Conservation (phyloP, 2,797 vertebrate species). For the Acestrorhynchus altus region DNA sequence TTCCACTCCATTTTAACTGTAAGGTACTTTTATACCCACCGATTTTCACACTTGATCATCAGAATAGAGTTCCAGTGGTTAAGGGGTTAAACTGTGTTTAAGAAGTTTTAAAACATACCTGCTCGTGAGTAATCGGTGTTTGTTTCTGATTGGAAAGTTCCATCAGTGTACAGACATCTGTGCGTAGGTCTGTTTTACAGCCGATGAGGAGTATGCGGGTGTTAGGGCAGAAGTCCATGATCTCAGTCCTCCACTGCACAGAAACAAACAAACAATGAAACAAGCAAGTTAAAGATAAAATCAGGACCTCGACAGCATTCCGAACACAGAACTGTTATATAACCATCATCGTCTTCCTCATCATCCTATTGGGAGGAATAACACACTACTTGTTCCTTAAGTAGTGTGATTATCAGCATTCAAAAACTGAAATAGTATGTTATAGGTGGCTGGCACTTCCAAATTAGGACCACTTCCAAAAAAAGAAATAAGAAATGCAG, state of each 20-base stretch:
- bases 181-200: slow-evolving; percentile 93
- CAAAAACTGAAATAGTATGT: too few species aligned
- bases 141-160: slow-evolving; percentile 95
- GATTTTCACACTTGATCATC: not conserved
- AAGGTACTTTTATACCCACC: too few species aligned
- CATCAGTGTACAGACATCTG: slow-evolving; percentile 93
- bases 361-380: too few species aligned
- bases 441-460: too few species aligned
- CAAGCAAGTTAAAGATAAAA: not conserved
- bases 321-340: slow-evolving; percentile 4
- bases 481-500: too few species aligned
- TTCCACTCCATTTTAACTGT: too few species aligned
- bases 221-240: slow-evolving; percentile 92
- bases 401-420: too few species aligned
- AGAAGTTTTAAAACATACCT: slow-evolving; percentile 72
- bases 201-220: slow-evolving; percentile 92
- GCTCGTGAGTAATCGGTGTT: slow-evolving; percentile 90
- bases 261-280: slow-evolving; percentile 19
- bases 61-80: not conserved
- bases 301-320: not conserved
- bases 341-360: not conserved
- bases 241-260: slow-evolving; percentile 91
- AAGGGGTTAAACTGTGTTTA: not conserved
- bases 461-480: too few species aligned
- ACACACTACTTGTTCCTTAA: too few species aligned